Conservation (phyloP, 64 coral and sea anemone species). For the Stichodactyla mertensii region DNA sequence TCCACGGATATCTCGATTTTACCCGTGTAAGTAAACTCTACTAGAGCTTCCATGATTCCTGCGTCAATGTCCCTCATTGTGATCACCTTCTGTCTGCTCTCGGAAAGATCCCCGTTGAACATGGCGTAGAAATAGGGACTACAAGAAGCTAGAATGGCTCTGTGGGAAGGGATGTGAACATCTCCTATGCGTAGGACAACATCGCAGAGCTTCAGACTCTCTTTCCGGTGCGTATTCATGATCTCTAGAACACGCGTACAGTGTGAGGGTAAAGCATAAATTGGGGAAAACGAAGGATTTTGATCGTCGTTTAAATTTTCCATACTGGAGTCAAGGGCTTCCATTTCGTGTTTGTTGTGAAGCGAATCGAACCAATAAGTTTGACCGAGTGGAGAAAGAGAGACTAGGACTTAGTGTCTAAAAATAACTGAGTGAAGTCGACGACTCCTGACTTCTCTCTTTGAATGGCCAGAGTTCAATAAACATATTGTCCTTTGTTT, state of each 20-base stretch:
- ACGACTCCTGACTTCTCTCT: background rate
- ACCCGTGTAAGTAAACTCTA: conserved; percentile 95
- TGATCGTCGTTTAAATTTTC: conserved; percentile 2
- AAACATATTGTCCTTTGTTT: too few relatives aligned
- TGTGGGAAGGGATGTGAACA: conserved; percentile 68
- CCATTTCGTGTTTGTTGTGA: conserved; percentile 15
- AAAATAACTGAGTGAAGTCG: background rate
- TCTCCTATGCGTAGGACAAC: conserved; percentile 90
- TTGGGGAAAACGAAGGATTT: conserved; percentile 29
- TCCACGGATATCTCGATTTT: conserved; percentile 83
- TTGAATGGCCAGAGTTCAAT: too few relatives aligned
- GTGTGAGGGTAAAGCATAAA: conserved; percentile 40
- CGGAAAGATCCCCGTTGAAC: conserved; percentile 88
- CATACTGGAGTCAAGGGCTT: background rate
- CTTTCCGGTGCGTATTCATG: conserved; percentile 94
- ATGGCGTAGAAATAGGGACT: conserved; percentile 95
- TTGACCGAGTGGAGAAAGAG: background rate
- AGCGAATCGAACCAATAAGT: background rate
- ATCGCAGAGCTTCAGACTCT: conserved; percentile 92
- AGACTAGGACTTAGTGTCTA: background rate
- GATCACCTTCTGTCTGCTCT: conserved; percentile 87
- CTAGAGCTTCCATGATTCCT: conserved; percentile 64
- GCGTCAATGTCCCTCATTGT: conserved; percentile 92
- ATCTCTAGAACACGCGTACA: conserved; percentile 58
- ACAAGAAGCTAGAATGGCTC: conserved; percentile 87